Evolutionary conservation across 2,113 vertebrate species (phyloP), one percentile per base, ranked within the genome.

Genomic region (Equus quagga): DNA sequence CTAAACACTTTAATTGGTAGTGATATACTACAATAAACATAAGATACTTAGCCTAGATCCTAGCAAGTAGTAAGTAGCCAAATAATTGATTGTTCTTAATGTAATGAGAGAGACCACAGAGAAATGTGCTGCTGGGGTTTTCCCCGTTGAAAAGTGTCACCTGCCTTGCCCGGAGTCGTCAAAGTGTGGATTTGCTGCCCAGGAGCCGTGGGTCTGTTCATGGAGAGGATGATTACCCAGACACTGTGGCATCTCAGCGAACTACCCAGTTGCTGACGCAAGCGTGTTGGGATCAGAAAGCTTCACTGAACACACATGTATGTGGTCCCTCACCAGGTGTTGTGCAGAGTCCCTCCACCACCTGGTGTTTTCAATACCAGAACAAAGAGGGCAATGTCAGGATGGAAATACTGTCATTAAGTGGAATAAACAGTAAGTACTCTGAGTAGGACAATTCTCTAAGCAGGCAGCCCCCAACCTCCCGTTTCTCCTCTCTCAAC

Each of bases 321-420:
- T 4, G 2, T 0, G 24, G 26, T 9, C 26, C 44, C 65, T 91
- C 9, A 2, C 28, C 10, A 2, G 15, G 70, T 2, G 0, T 8
- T 49, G 10, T 15, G 54, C 1, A 4, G 18, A 54, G 15, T 44
- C 58, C 23, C 14, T 28, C n/a, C 10, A 23, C 26, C 33, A 28
- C 1, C 8, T 4, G 3, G 23, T 24, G 12, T 56, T 73, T 90
- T 80, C 72, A 62, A 13, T 28, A 65, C 26, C 13, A 21, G 73
- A 73, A 46, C 18, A 58, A 80, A 86, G 62, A 89, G 12, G 19
- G 5, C 2, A 46, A 36, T 6, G 14, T n/a, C 44, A 64, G 58
- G 56, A 31, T 21, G n/a, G 15, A 64, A 54, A 64, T 56, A 11
- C 8, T 82, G 19, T 14, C 6, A 14, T n/a, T 46, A 44, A 84